These are phyloP conservation scores for Aradophagus sp. DNA, from an alignment of 1,140 invertebrate species.

Conservation along the genomic window DNA sequence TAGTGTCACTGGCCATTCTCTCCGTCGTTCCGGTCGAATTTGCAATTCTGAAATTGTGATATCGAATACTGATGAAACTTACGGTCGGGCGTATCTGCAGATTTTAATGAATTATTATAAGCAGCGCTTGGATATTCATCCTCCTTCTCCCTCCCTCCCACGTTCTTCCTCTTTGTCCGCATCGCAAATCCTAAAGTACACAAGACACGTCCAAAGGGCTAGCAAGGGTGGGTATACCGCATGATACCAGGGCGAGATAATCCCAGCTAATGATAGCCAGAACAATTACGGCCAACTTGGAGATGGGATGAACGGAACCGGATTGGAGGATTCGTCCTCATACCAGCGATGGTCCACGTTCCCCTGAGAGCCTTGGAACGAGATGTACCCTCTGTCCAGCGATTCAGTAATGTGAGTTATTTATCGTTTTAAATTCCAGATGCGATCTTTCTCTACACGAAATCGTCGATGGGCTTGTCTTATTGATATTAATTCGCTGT, in stretches of 20 bases:
- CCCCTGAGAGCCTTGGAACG: constrained; percentile 50
- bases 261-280: constrained; percentile 69
- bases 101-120: constrained; percentile 39
- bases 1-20: constrained; percentile 20
- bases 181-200: constrained; percentile 60
- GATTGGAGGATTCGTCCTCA: constrained; percentile 61
- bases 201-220: constrained; percentile 58
- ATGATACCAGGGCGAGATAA: constrained; percentile 67
- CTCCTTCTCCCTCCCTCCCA: constrained; percentile 15
- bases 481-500: constrained; percentile 28
- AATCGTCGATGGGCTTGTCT: constrained; percentile 43
- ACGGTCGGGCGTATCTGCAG: constrained; percentile 6
- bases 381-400: constrained; percentile 54
- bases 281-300: constrained; percentile 65
- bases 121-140: constrained; percentile 5
- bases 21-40: constrained; percentile 19
- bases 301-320: constrained; percentile 61
- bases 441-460: constrained; percentile 37
- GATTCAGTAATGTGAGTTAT: constrained; percentile 57
- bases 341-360: constrained; percentile 59
- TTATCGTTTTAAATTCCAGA: constrained; percentile 58
- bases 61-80: constrained; percentile 1
- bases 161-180: constrained; percentile 44
- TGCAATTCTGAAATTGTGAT: constrained; percentile 32
- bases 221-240: constrained; percentile 57